phyloP scores from a whole-genome alignment of 2,888 invertebrate species.

The Platycheirus rosarum region DNA sequence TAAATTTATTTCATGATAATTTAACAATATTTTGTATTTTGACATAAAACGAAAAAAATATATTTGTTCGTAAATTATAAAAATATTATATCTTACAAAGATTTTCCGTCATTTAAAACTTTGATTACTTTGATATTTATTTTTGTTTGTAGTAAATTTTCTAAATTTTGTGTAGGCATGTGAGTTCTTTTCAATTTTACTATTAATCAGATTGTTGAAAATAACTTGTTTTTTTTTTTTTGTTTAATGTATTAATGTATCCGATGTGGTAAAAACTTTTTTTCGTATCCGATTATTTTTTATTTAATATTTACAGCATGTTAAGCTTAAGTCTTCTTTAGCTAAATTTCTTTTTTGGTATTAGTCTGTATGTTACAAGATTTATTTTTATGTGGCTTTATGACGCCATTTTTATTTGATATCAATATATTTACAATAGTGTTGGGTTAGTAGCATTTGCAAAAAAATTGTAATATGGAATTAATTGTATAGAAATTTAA shows the following conservation, averaged over 20 bases:
- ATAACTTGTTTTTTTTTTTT: conserved; percentile 30
- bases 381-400: too few species aligned
- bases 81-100: conserved; percentile 57
- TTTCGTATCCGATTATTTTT: conserved; percentile 26
- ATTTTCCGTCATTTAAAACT: conserved; percentile 52
- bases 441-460: conserved; percentile 35
- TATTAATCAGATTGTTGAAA: conserved; percentile 39
- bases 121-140: conserved; percentile 48
- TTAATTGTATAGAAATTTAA: conserved; percentile 17
- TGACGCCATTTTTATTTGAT: too few species aligned
- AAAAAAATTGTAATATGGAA: conserved; percentile 23
- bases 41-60: conserved; percentile 26
- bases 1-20: conserved; percentile 35
- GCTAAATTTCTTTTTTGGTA: too few species aligned
- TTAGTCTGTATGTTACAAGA: neutral
- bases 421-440: conserved; percentile 66
- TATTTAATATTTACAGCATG: conserved; percentile 57
- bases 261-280: conserved; percentile 60
- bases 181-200: conserved; percentile 41
- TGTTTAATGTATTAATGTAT: conserved; percentile 39
- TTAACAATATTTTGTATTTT: conserved; percentile 48
- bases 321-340: conserved; percentile 37
- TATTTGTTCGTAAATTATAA: conserved; percentile 30
- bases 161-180: conserved; percentile 62
- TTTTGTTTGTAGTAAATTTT: conserved; percentile 51